A percentile compares a stretch with the other conserved stretches of the same genome.
Evolutionary conservation across 2,888 invertebrate genomes (phyloP).

Genomic region (Polyommatus iphigenia): DNA sequence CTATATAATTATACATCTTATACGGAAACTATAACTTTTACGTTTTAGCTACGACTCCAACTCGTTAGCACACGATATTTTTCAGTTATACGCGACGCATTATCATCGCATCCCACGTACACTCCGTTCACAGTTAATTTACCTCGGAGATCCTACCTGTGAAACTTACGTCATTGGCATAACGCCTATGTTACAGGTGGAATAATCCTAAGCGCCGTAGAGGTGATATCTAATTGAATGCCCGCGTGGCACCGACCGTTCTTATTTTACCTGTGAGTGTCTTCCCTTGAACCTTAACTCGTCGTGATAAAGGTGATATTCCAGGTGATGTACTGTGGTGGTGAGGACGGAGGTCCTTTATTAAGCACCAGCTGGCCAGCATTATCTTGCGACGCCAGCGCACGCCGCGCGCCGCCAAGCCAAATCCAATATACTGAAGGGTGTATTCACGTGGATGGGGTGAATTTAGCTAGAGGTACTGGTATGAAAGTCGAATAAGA

Average conservation of each 20-base stretch:
- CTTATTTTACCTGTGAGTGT: not conserved
- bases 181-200: not conserved
- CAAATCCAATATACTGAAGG: slow-evolving; percentile 71
- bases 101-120: not conserved
- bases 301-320: not conserved
- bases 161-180: not conserved
- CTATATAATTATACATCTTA: too few species aligned
- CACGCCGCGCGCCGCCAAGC: slow-evolving; percentile 55
- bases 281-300: not conserved
- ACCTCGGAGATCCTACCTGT: not conserved
- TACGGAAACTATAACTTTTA: too few species aligned
- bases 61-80: not conserved
- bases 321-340: slow-evolving; percentile 34
- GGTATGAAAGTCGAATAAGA: too few species aligned
- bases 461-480: not conserved
- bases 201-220: not conserved
- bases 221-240: not conserved
- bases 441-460: not conserved
- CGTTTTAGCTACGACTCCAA: not conserved
- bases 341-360: slow-evolving; percentile 40
- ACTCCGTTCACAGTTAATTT: not conserved
- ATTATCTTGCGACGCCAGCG: slow-evolving; percentile 62
- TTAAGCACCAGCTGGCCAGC: slow-evolving; percentile 42
- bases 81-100: not conserved
- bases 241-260: not conserved